Conservation (phyloP, 2,888 invertebrate genomes). For the Phymatocera aterrima region DNA sequence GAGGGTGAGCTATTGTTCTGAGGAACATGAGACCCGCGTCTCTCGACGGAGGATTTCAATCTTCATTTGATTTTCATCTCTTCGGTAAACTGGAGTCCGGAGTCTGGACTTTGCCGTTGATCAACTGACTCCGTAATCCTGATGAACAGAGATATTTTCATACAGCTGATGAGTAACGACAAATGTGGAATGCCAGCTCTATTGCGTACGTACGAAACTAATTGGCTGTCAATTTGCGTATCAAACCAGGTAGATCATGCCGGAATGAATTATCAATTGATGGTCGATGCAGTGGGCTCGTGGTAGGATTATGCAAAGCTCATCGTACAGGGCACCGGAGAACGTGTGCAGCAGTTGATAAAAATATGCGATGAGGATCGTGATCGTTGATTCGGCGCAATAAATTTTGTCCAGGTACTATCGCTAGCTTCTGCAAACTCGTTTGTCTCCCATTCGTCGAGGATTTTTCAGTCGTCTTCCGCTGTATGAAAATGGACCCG, state of each 20-base stretch:
- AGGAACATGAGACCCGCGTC: too few species aligned
- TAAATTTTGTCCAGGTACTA: not conserved
- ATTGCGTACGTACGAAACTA: not conserved
- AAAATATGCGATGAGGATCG: slow-evolving; percentile 11
- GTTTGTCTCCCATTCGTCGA: not conserved
- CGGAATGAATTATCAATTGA: slow-evolving; percentile 36
- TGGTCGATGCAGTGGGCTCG: not conserved
- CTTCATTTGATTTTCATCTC: too few species aligned
- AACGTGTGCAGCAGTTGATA: not conserved
- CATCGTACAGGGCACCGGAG: not conserved
- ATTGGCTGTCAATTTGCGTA: slow-evolving; percentile 31
- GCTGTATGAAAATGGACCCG: too few species aligned
- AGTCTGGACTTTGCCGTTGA: too few species aligned
- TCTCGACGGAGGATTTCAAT: too few species aligned
- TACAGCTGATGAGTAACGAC: not conserved
- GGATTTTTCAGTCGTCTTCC: not conserved
- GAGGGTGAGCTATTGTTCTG: too few species aligned
- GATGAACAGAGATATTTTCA: not conserved
- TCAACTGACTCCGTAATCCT: too few species aligned
- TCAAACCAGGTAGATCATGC: slow-evolving; percentile 15
- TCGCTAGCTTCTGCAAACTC: too few species aligned
- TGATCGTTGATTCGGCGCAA: not conserved
- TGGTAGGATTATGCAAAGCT: slow-evolving; percentile 24
- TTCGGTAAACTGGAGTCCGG: too few species aligned
- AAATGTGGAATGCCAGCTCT: not conserved